Percentiles rank a stretch among this genome's conserved stretches.
These are phyloP conservation scores for Mesitornis unicolor DNA, from an alignment of 2,113 vertebrate species.

Conservation along the genomic window DNA sequence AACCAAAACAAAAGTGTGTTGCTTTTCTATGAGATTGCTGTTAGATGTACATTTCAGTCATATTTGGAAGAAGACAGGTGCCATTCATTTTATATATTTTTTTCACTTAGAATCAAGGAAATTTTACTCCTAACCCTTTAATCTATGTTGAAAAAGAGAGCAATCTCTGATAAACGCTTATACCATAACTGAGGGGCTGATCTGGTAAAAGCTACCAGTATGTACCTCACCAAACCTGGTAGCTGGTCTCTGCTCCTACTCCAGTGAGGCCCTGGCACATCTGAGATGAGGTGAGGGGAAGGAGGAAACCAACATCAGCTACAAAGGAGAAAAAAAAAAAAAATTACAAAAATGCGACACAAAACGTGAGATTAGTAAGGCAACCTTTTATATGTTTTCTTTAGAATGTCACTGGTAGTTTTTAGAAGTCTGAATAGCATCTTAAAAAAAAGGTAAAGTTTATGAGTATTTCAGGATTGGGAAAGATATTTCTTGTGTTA, in stretches of 20 bases:
- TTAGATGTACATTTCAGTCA: background rate
- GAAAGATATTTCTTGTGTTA: background rate
- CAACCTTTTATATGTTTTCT: background rate
- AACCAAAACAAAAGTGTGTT: background rate
- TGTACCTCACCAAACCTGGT: background rate
- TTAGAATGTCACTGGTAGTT: background rate
- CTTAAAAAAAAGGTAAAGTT: background rate
- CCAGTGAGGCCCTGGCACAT: rapidly evolving
- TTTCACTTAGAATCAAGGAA: background rate
- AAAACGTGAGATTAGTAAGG: background rate
- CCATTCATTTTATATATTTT: background rate
- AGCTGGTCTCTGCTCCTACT: background rate
- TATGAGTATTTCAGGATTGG: background rate
- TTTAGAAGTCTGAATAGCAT: background rate
- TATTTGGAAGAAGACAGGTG: background rate
- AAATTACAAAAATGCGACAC: rapidly evolving
- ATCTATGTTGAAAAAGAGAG: background rate
- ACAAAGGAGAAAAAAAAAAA: background rate
- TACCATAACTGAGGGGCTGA: background rate
- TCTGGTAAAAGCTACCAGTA: background rate
- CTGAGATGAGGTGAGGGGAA: background rate
- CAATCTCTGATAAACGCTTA: background rate
- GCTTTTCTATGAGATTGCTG: background rate
- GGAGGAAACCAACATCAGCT: background rate
- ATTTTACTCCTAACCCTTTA: background rate